A percentile compares a stretch with the other conserved stretches of the same genome.
phyloP scores from a whole-genome alignment of 2,113 vertebrate genomes.

The Aphyosemion australe region DNA sequence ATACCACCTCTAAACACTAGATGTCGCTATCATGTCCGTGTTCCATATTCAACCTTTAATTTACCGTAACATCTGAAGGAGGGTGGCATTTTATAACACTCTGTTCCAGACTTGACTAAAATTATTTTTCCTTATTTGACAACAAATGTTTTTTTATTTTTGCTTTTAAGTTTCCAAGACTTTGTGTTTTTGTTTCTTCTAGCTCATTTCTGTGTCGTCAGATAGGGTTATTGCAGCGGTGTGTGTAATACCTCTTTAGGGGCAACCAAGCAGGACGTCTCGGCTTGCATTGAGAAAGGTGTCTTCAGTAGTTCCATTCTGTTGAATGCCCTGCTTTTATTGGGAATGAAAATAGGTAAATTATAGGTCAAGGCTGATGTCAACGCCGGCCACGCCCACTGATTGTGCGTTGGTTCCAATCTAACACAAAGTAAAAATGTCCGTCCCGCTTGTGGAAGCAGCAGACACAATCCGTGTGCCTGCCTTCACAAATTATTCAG shows the following conservation, averaged over 20 bases:
- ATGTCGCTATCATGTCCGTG: no score
- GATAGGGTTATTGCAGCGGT: not conserved
- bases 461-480: constrained; percentile 1
- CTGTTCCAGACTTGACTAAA: no score
- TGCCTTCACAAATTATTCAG: constrained; percentile 18
- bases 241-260: no score
- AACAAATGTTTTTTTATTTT: not conserved
- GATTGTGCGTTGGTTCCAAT: constrained; percentile 24
- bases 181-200: not conserved
- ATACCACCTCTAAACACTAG: no score
- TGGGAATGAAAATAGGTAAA: constrained; percentile 34
- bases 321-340: constrained; percentile 21
- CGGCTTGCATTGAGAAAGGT: constrained; percentile 15
- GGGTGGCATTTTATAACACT: not conserved
- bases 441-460: constrained; percentile 1
- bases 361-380: constrained; percentile 27
- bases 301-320: constrained; percentile 8
- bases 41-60: no score
- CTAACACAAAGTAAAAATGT: constrained; percentile 19
- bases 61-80: not conserved
- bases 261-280: not conserved
- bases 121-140: no score
- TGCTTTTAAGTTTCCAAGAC: not conserved
- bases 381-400: constrained; percentile 18
- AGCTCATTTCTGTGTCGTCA: not conserved